Percentiles rank a stretch among this genome's conserved stretches.
Evolutionary conservation across 2,888 invertebrate species (phyloP).

Genomic region (Amblyteles armatorius): DNA sequence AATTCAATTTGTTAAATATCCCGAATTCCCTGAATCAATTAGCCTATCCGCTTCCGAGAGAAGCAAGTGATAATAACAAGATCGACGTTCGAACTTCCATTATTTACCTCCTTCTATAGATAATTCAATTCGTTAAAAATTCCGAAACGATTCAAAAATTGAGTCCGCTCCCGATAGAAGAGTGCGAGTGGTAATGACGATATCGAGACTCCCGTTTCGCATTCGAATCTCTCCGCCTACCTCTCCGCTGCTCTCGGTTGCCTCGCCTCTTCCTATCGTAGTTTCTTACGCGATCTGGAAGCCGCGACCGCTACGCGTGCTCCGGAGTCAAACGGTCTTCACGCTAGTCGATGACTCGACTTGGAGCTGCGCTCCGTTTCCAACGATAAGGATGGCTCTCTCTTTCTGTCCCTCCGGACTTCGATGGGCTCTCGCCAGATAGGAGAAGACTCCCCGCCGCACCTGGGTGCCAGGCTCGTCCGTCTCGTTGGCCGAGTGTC

Average conservation of each 20-base stretch:
- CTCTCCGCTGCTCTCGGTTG: background rate
- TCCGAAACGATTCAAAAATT: too few species aligned
- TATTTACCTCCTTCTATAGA: background rate
- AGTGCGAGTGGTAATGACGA: background rate
- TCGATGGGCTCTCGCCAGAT: background rate
- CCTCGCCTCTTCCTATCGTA: slow-evolving; percentile 13
- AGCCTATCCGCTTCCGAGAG: too few species aligned
- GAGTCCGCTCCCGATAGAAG: background rate
- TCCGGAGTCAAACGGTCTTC: slow-evolving; percentile 51
- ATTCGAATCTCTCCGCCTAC: slow-evolving; percentile 59
- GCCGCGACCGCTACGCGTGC: slow-evolving; percentile 34
- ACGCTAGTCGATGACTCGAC: slow-evolving; percentile 39
- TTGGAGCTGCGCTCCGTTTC: slow-evolving; percentile 9
- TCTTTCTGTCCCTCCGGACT: background rate
- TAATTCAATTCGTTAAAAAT: background rate
- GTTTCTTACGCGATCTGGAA: slow-evolving; percentile 40
- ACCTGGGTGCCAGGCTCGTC: slow-evolving; percentile 52
- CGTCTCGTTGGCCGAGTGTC: slow-evolving; percentile 54
- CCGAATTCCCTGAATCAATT: too few species aligned
- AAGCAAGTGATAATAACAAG: too few species aligned
- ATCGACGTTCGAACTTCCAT: too few species aligned
- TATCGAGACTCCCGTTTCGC: slow-evolving; percentile 71
- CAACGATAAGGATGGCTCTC: background rate
- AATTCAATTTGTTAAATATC: too few species aligned
- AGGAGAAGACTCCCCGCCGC: slow-evolving; percentile 35